Percentiles rank a stretch among this genome's conserved stretches.
Evolutionary conservation across 2,797 vertebrate species (phyloP).

Genomic region (Zenarchopterus dispar): DNA sequence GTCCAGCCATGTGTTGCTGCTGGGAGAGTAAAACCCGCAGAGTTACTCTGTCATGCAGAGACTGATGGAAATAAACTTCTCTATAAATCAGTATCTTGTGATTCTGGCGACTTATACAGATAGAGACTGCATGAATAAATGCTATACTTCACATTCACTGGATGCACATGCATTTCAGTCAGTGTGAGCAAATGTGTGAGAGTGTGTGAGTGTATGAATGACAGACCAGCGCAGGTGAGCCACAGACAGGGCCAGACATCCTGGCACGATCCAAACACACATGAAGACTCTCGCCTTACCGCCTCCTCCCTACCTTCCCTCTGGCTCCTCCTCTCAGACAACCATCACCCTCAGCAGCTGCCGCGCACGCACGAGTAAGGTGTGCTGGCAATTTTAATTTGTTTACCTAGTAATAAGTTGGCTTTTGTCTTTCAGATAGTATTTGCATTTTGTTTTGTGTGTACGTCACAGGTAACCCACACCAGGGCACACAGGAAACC

Average conservation of each 20-base stretch:
- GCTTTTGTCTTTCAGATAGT: not conserved
- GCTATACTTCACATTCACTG: slow-evolving; percentile 2
- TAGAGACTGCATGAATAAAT: slow-evolving; percentile 21
- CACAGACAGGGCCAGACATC: slow-evolving; percentile 81
- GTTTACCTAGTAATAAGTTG: not conserved
- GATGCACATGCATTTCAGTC: slow-evolving; percentile 1
- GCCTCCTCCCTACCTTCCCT: slow-evolving; percentile 45
- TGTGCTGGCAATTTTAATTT: slow-evolving; percentile 3
- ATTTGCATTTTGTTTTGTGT: slow-evolving; percentile 2
- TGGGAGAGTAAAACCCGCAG: slow-evolving; percentile 50
- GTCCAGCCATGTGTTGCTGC: slow-evolving; percentile 83
- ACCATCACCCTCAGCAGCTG: slow-evolving; percentile 48
- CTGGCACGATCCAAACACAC: slow-evolving; percentile 73
- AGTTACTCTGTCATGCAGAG: slow-evolving; percentile 60
- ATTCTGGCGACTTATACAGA: slow-evolving; percentile 25
- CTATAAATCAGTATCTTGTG: slow-evolving; percentile 75
- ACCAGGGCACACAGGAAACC: slow-evolving; percentile 13
- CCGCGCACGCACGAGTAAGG: slow-evolving; percentile 3
- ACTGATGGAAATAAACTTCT: slow-evolving; percentile 53
- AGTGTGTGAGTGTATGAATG: slow-evolving; percentile 45
- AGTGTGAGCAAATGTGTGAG: slow-evolving; percentile 3
- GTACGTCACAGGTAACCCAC: slow-evolving; percentile 5
- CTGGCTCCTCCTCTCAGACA: slow-evolving; percentile 21
- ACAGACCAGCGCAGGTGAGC: slow-evolving; percentile 78
- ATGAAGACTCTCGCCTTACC: slow-evolving; percentile 81